Evolutionary conservation across 2,113 vertebrate species (phyloP).

Genomic region (Sigmodon hispidus): DNA sequence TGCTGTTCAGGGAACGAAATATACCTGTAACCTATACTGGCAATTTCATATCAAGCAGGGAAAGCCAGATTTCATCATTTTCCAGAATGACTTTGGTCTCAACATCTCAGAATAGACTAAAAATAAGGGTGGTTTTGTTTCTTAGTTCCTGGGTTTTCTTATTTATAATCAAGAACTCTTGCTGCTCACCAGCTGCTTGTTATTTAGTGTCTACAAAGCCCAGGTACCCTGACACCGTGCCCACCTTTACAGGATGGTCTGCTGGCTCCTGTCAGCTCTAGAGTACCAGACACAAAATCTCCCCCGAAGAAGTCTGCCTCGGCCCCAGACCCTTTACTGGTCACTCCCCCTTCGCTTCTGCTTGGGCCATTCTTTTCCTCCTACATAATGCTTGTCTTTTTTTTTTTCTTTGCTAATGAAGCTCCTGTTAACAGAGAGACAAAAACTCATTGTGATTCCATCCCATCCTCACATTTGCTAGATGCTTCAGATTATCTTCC

Average conservation of each 20-base stretch:
- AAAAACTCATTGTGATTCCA: not conserved
- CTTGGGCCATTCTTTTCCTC: not conserved
- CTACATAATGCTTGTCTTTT: not conserved
- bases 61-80: slow-evolving; percentile 3
- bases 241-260: not conserved
- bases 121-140: too few species aligned
- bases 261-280: not conserved
- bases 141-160: not conserved
- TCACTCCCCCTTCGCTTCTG: not conserved
- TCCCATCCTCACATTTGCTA: not conserved
- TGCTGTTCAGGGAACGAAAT: not conserved
- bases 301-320: not conserved
- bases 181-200: not conserved
- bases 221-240: not conserved
- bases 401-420: not conserved
- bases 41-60: not conserved
- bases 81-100: not conserved
- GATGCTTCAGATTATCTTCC: not conserved
- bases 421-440: not conserved
- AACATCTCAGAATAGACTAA: not conserved
- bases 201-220: not conserved
- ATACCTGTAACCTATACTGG: not conserved
- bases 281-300: not conserved
- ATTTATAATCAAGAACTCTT: not conserved
- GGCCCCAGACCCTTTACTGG: rapidly evolving